Percentiles rank a stretch among this genome's conserved stretches.
These are phyloP conservation scores for Acanthosepion pharaonis DNA, from an alignment of 2,888 invertebrate genomes.

Conservation along the genomic window DNA sequence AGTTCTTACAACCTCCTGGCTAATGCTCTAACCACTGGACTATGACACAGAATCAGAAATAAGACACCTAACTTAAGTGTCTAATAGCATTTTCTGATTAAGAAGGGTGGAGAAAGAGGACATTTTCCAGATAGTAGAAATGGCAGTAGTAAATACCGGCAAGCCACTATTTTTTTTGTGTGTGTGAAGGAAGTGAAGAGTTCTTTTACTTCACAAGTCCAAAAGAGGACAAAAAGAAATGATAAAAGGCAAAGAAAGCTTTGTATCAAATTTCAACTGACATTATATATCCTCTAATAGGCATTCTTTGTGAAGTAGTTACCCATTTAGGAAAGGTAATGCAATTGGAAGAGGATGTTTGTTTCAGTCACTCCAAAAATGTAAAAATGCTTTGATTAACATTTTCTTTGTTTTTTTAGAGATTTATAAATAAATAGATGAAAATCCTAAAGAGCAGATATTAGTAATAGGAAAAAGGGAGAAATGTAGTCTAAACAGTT, in stretches of 20 bases:
- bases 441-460: too few species aligned
- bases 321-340: background rate
- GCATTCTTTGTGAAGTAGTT: background rate
- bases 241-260: background rate
- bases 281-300: background rate
- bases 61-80: background rate
- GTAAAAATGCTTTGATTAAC: too few species aligned
- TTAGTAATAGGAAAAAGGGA: too few species aligned
- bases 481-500: too few species aligned
- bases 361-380: background rate
- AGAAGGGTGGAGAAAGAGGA: background rate
- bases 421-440: too few species aligned
- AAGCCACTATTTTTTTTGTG: background rate
- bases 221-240: background rate
- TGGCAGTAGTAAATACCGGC: background rate
- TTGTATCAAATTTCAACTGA: background rate
- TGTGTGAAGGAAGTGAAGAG: background rate
- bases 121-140: background rate
- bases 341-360: background rate
- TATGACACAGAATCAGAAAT: background rate
- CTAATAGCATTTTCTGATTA: slow-evolving; percentile 11
- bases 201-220: background rate
- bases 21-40: background rate
- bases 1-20: background rate
- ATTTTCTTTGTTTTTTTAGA: too few species aligned